Evolutionary conservation across 1,140 invertebrate species (phyloP), one percentile per base, ranked within the genome.

Genomic region (Neotoxoptera formosana): DNA sequence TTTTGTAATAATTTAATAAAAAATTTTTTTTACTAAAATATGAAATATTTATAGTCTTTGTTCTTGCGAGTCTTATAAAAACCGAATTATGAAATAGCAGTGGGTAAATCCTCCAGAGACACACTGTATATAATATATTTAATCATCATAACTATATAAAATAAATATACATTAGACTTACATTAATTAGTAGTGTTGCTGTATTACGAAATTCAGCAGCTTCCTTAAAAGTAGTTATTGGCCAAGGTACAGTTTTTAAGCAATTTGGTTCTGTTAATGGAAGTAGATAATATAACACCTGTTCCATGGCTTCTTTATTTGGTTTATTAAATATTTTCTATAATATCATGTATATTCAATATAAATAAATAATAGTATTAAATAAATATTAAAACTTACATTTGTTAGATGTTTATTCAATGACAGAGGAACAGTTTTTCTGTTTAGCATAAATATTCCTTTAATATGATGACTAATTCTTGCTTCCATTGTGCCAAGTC

Each of bases 301-400:
- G 91, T 86, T 93, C 91, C 91, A 93, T 93, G 30, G 81, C 91
- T 56, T 86, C 91, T 86, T 93, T 93, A 41, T 93, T 93, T 30
- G 91, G 91, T 45, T 93, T 93, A 21, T 86, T 56, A 45, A 93
- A 93, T 17, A 93, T 93, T 84, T 86, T 84, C 91, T 93, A 93
- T 25, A 92, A 81, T 67, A 1, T 48, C 2, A 92, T 23, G 36
- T 47, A 92, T 2, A 76, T 90, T 41, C 0, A 84, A 84, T 7
- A 90, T 41, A 30, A 60, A 53, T 56, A 25, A 90, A 76, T 76
- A n/a, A 76, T 76, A 60, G 20, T 23, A 8, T 41, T 45, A 56
- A 34, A 90, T 34, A 47, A 25, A 91, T 17, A 36, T 7, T 56
- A 81, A 30, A 56, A 56, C 91, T 53, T 53, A 93, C 91, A 51